A percentile compares a stretch with the other conserved stretches of the same genome.
Evolutionary conservation across 2,888 invertebrate genomes (phyloP).

Genomic region (Nomada lathburiana): DNA sequence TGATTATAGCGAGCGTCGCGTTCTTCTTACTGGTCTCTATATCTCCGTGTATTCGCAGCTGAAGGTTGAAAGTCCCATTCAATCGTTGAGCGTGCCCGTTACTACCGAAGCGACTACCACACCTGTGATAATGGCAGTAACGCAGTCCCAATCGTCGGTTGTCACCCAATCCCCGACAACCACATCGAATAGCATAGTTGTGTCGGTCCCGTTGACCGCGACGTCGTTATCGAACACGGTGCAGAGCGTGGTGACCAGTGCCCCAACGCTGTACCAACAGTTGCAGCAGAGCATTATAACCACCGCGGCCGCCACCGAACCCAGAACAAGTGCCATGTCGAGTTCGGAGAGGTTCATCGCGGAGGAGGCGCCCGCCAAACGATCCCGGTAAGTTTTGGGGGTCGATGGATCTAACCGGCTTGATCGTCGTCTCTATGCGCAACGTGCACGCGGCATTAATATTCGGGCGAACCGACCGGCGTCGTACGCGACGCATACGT

Average conservation of each 20-base stretch:
- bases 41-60: slow-evolving; percentile 62
- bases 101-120: slow-evolving; percentile 78
- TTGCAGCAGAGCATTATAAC: slow-evolving; percentile 80
- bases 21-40: neutral
- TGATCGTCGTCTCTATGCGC: neutral
- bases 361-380: slow-evolving; percentile 83
- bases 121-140: slow-evolving; percentile 81
- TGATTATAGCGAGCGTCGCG: neutral
- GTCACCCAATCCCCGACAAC: slow-evolving; percentile 78
- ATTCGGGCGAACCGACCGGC: too few relatives aligned
- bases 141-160: slow-evolving; percentile 76
- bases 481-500: too few relatives aligned
- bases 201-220: slow-evolving; percentile 88
- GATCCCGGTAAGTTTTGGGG: slow-evolving; percentile 86
- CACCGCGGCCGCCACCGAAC: slow-evolving; percentile 71
- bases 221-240: slow-evolving; percentile 81
- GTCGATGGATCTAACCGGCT: neutral
- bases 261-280: slow-evolving; percentile 83
- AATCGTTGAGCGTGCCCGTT: slow-evolving; percentile 72
- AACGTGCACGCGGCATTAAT: neutral
- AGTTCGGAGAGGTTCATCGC: slow-evolving; percentile 84
- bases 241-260: slow-evolving; percentile 78
- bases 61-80: slow-evolving; percentile 78
- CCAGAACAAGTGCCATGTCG: slow-evolving; percentile 79
- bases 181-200: slow-evolving; percentile 86